A percentile compares a stretch with the other conserved stretches of the same genome.
Conservation (phyloP, 1,140 invertebrate genomes). For the Sarcophaga bullata region DNA sequence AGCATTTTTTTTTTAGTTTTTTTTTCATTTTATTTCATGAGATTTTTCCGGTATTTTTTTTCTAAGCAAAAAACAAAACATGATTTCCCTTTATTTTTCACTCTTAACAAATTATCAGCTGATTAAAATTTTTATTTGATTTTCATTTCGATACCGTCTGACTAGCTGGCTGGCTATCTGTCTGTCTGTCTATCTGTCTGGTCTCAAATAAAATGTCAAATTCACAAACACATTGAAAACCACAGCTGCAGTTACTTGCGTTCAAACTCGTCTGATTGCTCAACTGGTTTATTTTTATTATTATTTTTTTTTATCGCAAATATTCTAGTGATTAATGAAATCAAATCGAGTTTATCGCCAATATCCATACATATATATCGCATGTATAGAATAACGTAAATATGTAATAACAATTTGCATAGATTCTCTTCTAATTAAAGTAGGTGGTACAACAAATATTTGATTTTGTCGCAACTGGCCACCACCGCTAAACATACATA, state of each 20-base stretch:
- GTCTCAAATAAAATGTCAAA: conserved; percentile 11
- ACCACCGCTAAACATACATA: no score
- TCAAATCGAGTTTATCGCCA: background rate
- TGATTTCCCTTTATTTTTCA: background rate
- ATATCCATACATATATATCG: background rate
- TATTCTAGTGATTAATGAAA: conserved; percentile 5
- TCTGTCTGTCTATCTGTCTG: background rate
- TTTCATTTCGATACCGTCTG: background rate
- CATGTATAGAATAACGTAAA: background rate
- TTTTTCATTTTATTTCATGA: background rate
- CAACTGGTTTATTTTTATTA: background rate
- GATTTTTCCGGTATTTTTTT: conserved; percentile 33
- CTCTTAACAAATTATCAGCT: conserved; percentile 1
- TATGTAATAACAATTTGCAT: background rate
- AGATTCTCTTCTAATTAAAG: background rate
- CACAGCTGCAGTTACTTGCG: background rate
- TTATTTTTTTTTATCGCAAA: background rate
- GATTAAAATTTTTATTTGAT: background rate
- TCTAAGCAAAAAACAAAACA: background rate
- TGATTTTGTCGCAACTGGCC: background rate
- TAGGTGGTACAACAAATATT: background rate
- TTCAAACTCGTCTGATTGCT: conserved; percentile 7
- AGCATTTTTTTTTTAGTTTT: background rate
- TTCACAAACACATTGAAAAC: background rate
- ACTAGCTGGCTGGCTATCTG: background rate